phyloP scores from a whole-genome alignment of 2,797 vertebrate genomes.

The Clarias fuscus region DNA sequence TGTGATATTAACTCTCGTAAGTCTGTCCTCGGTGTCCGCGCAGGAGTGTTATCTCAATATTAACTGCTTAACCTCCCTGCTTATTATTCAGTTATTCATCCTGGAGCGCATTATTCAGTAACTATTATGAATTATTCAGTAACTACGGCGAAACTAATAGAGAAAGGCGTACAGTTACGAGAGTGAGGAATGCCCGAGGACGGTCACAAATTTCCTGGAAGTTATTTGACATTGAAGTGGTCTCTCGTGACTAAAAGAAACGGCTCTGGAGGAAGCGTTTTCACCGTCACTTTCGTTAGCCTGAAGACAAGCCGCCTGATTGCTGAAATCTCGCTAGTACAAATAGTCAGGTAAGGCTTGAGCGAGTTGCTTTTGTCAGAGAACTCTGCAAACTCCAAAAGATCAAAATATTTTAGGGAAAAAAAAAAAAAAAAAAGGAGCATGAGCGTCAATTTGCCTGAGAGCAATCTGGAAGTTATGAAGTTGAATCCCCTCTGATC shows the following conservation, averaged over 20 bases:
- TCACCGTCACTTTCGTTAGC: slow-evolving; percentile 25
- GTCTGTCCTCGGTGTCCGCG: slow-evolving; percentile 1
- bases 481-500: slow-evolving; percentile 73
- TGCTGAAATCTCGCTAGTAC: slow-evolving; percentile 48
- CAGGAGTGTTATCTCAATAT: slow-evolving; percentile 27
- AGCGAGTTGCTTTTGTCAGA: slow-evolving; percentile 28
- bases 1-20: slow-evolving; percentile 25
- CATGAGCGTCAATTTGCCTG: slow-evolving; percentile 59
- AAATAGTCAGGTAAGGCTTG: slow-evolving; percentile 52
- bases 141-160: slow-evolving; percentile 38
- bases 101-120: slow-evolving; percentile 24
- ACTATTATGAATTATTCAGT: slow-evolving; percentile 37
- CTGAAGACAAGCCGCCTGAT: slow-evolving; percentile 48
- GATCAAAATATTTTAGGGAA: slow-evolving; percentile 39
- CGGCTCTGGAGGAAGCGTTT: slow-evolving; percentile 41
- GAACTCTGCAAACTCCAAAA: slow-evolving; percentile 57
- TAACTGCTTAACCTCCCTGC: slow-evolving; percentile 25
- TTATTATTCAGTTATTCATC: slow-evolving; percentile 31
- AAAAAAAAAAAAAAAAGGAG: slow-evolving; percentile 42
- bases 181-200: slow-evolving; percentile 10
- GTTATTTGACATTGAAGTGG: slow-evolving; percentile 52
- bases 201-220: slow-evolving; percentile 17
- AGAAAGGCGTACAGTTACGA: background rate
- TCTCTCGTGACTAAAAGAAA: slow-evolving; percentile 39
- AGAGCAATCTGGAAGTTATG: slow-evolving; percentile 65